These are phyloP conservation scores for Danio albolineatus DNA, from an alignment of 2,797 vertebrate species.

Conservation along the genomic window DNA sequence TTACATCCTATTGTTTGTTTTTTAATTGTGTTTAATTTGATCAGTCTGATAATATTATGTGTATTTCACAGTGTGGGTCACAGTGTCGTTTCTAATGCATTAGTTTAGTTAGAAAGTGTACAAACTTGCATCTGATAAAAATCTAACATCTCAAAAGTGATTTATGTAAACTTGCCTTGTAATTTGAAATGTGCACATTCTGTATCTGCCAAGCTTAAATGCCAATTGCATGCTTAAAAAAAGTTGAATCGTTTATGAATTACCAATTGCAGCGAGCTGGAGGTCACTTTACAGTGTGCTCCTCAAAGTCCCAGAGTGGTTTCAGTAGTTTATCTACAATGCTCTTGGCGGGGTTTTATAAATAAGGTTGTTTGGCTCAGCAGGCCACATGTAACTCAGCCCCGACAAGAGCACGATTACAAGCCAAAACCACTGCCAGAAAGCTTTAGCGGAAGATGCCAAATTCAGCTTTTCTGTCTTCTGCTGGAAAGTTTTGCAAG, in stretches of 20 bases:
- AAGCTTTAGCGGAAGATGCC: not conserved
- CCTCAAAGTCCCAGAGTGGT: not conserved
- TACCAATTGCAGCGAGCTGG: not conserved
- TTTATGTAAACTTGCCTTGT: constrained; percentile 6
- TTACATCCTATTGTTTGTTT: no score
- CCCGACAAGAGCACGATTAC: not conserved
- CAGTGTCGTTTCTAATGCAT: not conserved
- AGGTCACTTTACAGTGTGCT: constrained; percentile 15
- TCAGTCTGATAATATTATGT: no score
- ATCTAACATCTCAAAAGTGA: no score
- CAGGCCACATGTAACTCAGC: not conserved
- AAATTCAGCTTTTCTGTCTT: constrained; percentile 11
- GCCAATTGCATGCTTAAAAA: not conserved
- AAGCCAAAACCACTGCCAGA: not conserved
- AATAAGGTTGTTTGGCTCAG: constrained; percentile 12
- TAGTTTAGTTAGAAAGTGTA: not conserved
- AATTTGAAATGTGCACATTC: no score
- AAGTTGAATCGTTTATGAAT: not conserved
- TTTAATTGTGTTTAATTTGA: no score
- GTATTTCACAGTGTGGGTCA: not conserved
- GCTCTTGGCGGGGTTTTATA: not conserved
- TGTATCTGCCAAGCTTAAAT: not conserved
- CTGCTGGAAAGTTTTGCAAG: not conserved
- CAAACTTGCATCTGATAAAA: not conserved
- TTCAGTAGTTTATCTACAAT: not conserved